Conservation (phyloP, 2,888 invertebrate genomes). For the Agriopis marginaria region DNA sequence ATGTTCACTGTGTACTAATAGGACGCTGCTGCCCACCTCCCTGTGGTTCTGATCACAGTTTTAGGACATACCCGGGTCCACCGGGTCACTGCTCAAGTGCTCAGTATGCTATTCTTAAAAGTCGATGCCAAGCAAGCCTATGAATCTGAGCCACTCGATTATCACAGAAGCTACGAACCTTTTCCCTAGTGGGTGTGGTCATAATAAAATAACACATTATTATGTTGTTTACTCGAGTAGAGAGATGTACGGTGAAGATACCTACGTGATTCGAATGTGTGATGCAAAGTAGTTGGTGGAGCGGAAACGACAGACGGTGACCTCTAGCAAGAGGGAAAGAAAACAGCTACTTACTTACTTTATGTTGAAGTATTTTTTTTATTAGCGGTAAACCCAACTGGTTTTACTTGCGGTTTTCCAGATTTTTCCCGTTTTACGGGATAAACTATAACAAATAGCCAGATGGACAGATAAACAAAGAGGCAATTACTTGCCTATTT, state of each 20-base stretch:
- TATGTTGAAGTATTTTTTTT: neutral
- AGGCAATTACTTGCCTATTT: too few relatives aligned
- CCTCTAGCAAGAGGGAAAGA: conserved; percentile 13
- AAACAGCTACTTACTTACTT: conserved; percentile 1
- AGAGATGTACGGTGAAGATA: conserved; percentile 43
- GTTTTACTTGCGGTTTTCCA: too few relatives aligned
- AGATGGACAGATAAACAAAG: too few relatives aligned
- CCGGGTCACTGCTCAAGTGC: too few relatives aligned
- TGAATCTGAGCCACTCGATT: neutral
- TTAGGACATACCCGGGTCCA: too few relatives aligned
- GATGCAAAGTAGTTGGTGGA: conserved; percentile 30
- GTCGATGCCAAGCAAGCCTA: neutral
- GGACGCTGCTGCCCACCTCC: too few relatives aligned
- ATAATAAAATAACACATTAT: conserved; percentile 4
- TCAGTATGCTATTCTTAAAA: neutral
- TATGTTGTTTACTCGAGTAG: conserved; percentile 21
- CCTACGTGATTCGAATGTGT: conserved; percentile 46
- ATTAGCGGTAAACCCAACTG: neutral
- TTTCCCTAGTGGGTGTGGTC: neutral
- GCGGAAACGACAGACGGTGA: conserved; percentile 16
- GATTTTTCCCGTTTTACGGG: too few relatives aligned
- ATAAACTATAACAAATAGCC: too few relatives aligned
- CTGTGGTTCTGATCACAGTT: too few relatives aligned
- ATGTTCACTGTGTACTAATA: too few relatives aligned
- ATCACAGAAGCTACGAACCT: neutral